Evolutionary conservation across 2,888 invertebrate genomes (phyloP), one percentile per base, ranked within the genome.

Genomic region (Strigamia transsilvanica): DNA sequence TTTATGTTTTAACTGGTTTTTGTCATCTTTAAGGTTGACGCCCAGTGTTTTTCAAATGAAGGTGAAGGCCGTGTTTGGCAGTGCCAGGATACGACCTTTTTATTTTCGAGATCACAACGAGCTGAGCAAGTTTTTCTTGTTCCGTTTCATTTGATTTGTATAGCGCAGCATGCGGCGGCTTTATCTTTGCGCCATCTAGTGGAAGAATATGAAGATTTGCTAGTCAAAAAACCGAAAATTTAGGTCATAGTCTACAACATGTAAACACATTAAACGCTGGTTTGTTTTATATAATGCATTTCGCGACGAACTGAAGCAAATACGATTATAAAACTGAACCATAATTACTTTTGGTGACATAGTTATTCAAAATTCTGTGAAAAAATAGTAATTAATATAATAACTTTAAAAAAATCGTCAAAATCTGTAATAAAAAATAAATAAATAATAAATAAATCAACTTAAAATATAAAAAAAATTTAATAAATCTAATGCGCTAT

Each of bases 11-110:
- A 56, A 18, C 18, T 56, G 6, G 21, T 18, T 56, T n/a, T 27
- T 27, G 1, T 56, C 10, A 73, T 73, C 32, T 73, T 73, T 23
- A n/a, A 6, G n/a, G 73, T 73, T 32, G 27, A 73, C 73, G 73
- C 73, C 73, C 32, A 73, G 32, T 27, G 27, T 32, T 73, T 73
- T 12, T 27, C 12, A 32, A 73, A 73, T 73, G 27, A 73, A 73
- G 73, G 73, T 73, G 73, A 73, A 73, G 73, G 73, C 32, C 73
- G 73, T 73, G 73, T 27, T 27, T 32, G 73, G 73, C 73, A 73
- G 27, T 73, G 73, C 73, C 73, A 73, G 73, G 23, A 27, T 27
- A 73, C n/a, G 3, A 6, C 18, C 27, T 73, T 73, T 27, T 73
- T 32, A 0, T 32, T 6, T 7, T 6, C 21, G 9, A 21, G 61